Percentiles rank a stretch among this genome's conserved stretches.
Conservation (phyloP, 2,888 invertebrate species). For the Polydrusus tereticollis region DNA sequence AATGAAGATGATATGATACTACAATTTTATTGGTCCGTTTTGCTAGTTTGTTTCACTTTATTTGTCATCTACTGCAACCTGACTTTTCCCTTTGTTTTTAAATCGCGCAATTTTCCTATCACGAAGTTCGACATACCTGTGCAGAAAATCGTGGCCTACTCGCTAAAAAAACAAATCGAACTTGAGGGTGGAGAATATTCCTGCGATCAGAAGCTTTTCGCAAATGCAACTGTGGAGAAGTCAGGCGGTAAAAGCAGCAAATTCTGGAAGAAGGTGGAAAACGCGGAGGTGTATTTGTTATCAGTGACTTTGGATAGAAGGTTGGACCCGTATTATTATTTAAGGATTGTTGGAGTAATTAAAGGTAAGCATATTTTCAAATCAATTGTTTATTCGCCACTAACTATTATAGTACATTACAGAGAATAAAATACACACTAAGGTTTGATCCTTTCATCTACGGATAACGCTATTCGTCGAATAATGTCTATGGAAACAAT, state of each 20-base stretch:
- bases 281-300: constrained; percentile 48
- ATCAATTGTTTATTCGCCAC: no score
- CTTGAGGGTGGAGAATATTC: constrained; percentile 51
- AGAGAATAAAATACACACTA: no score
- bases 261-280: constrained; percentile 52
- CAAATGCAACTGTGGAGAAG: neutral
- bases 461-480: no score
- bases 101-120: neutral
- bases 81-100: neutral
- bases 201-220: constrained; percentile 38
- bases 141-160: constrained; percentile 52
- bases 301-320: constrained; percentile 51
- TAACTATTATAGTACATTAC: no score
- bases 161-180: constrained; percentile 55
- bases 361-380: no score
- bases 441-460: no score
- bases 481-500: no score
- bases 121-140: constrained; percentile 10
- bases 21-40: constrained; percentile 28
- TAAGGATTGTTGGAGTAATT: constrained; percentile 51
- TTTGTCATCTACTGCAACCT: constrained; percentile 31
- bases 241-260: neutral
- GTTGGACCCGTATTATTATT: constrained; percentile 52
- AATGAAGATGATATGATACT: constrained; percentile 35
- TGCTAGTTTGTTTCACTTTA: constrained; percentile 6